Evolutionary conservation across 2,113 vertebrate genomes (phyloP).

Genomic region (Panthera tigris): DNA sequence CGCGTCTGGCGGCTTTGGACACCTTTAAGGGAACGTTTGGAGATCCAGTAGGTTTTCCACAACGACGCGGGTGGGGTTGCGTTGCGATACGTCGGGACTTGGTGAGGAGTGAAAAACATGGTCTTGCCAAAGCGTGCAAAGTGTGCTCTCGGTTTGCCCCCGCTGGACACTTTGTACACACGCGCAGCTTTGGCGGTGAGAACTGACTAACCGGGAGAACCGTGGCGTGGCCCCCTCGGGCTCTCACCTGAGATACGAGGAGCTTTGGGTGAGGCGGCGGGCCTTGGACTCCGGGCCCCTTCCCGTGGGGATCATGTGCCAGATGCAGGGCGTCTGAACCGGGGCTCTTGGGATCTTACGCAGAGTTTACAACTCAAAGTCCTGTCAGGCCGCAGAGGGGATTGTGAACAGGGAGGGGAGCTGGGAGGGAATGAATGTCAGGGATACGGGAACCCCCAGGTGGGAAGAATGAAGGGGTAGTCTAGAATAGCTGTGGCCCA

Average conservation of each 20-base stretch:
- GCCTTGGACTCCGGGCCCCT: background rate
- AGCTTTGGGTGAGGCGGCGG: slow-evolving; percentile 17
- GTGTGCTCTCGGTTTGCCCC: background rate
- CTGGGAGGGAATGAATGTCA: background rate
- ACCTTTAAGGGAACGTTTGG: background rate
- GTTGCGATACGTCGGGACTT: background rate
- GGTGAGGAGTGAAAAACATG: slow-evolving; percentile 10
- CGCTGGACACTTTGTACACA: background rate
- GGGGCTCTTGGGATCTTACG: background rate
- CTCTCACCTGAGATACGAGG: slow-evolving; percentile 55
- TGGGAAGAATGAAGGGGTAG: background rate
- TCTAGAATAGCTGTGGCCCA: background rate
- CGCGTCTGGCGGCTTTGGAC: background rate
- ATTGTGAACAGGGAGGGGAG: background rate
- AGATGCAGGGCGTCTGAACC: background rate
- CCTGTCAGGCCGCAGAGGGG: background rate
- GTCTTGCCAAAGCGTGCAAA: background rate
- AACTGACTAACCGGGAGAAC: background rate
- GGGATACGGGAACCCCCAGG: background rate
- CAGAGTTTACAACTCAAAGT: background rate
- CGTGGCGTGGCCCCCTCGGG: background rate
- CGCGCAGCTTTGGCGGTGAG: background rate
- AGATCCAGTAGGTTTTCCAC: background rate
- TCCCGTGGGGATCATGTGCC: background rate
- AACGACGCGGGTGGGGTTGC: background rate